These are phyloP conservation scores for Monopis laevigella DNA, from an alignment of 2,888 invertebrate genomes.

Conservation along the genomic window DNA sequence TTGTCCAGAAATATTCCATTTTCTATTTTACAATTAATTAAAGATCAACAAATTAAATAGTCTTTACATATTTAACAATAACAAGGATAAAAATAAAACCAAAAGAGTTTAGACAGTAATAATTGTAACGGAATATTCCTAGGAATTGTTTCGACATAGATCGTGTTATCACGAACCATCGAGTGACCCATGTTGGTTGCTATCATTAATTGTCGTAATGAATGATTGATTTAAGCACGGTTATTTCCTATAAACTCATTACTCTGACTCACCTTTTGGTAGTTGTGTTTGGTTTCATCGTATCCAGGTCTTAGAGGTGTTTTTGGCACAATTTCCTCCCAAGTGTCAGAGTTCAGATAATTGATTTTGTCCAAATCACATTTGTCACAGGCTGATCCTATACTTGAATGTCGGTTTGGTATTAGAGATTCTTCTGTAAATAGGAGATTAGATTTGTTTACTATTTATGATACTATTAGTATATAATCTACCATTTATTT, in stretches of 20 bases:
- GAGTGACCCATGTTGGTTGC: neutral
- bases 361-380: slow-evolving; percentile 50
- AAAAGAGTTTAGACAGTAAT: neutral
- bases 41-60: no score
- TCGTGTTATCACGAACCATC: neutral
- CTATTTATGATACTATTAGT: no score
- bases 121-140: neutral
- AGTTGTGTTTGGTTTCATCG: slow-evolving; percentile 67
- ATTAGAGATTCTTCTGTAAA: slow-evolving; percentile 52
- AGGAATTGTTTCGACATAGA: slow-evolving; percentile 2
- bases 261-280: slow-evolving; percentile 44
- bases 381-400: slow-evolving; percentile 59
- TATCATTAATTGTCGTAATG: slow-evolving; percentile 4
- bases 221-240: slow-evolving; percentile 1
- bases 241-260: neutral
- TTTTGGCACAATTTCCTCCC: slow-evolving; percentile 66
- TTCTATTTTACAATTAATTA: no score
- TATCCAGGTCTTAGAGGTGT: slow-evolving; percentile 64
- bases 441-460: no score
- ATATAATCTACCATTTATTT: no score
- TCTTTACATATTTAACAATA: no score
- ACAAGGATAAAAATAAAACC: neutral
- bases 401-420: slow-evolving; percentile 44
- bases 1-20: no score
- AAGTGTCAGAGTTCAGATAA: slow-evolving; percentile 54